Percentiles rank a stretch among this genome's conserved stretches.
Conservation (phyloP, 2,888 invertebrate genomes). For the Drosophila peninsularis region DNA sequence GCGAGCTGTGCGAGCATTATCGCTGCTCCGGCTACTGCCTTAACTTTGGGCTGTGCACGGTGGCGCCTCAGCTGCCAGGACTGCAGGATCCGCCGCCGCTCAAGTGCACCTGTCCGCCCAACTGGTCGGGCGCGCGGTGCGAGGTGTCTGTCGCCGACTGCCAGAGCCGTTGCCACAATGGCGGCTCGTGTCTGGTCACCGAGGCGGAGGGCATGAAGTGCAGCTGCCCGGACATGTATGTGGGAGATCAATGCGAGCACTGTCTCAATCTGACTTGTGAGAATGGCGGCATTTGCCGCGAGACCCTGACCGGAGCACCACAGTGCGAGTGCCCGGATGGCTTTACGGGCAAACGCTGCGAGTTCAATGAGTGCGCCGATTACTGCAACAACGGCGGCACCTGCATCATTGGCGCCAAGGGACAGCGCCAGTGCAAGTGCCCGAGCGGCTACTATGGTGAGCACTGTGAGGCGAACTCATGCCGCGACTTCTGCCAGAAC, state of each 20-base stretch:
- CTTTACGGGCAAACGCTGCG: constrained; percentile 87
- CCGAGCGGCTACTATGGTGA: constrained; percentile 82
- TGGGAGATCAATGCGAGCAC: constrained; percentile 86
- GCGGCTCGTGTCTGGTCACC: constrained; percentile 86
- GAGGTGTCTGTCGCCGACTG: constrained; percentile 87
- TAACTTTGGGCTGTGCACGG: constrained; percentile 87
- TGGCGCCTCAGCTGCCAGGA: constrained; percentile 82
- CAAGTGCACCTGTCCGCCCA: constrained; percentile 87
- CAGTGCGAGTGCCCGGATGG: constrained; percentile 87
- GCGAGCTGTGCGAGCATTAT: constrained; percentile 89
- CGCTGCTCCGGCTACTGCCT: constrained; percentile 89
- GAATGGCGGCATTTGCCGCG: constrained; percentile 87
- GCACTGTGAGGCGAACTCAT: constrained; percentile 86
- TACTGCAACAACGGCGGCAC: constrained; percentile 87
- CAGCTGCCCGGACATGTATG: constrained; percentile 86
- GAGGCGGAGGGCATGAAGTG: constrained; percentile 85
- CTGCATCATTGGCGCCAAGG: constrained; percentile 82
- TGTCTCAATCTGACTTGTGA: constrained; percentile 87
- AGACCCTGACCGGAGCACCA: constrained; percentile 83
- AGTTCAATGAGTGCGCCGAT: constrained; percentile 86
- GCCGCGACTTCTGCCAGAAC: constrained; percentile 85
- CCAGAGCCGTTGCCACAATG: constrained; percentile 87
- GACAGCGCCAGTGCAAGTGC: constrained; percentile 83
- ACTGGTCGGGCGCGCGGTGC: constrained; percentile 89
- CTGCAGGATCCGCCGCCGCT: constrained; percentile 81